These are phyloP conservation scores for Marasmarcha lunaedactyla DNA, from an alignment of 2,888 invertebrate species.

Conservation along the genomic window DNA sequence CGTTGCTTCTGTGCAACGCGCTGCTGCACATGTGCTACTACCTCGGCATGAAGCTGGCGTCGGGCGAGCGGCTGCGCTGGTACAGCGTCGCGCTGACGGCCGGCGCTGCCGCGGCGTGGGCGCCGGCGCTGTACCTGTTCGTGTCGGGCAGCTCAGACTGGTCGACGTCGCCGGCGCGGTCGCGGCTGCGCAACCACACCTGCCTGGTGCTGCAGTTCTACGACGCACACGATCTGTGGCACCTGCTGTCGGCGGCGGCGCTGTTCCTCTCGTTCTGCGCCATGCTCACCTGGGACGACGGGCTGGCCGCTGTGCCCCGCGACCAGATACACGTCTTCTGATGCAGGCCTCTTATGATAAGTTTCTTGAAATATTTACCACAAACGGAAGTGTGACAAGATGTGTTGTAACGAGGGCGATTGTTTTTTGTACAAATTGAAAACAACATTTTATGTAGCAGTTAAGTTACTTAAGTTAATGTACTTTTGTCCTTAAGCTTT, in stretches of 20 bases:
- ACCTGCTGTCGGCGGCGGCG: conserved; percentile 84
- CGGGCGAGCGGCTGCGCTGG: conserved; percentile 72
- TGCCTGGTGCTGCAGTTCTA: conserved; percentile 80
- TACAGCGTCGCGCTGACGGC: conserved; percentile 76
- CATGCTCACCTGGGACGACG: conserved; percentile 87
- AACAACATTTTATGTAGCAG: no score
- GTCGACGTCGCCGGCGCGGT: conserved; percentile 76
- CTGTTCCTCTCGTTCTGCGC: conserved; percentile 88
- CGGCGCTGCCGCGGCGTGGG: conserved; percentile 76
- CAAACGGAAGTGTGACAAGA: no score
- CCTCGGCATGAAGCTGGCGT: conserved; percentile 84
- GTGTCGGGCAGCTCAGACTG: conserved; percentile 33
- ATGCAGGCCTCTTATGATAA: no score
- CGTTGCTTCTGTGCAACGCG: conserved; percentile 85
- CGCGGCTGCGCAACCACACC: conserved; percentile 67
- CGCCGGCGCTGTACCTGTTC: conserved; percentile 73
- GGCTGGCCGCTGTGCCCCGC: conserved; percentile 77
- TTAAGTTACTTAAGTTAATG: no score
- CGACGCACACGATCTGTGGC: conserved; percentile 91
- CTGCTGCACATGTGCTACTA: conserved; percentile 86
- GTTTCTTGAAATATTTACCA: background rate
- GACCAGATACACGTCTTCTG: conserved; percentile 85
- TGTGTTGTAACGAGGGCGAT: no score
- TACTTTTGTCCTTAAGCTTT: no score
- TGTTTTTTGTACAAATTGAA: no score